Evolutionary conservation across 2,888 invertebrate genomes (phyloP).

Genomic region (Drosophila pseudotakahashii): DNA sequence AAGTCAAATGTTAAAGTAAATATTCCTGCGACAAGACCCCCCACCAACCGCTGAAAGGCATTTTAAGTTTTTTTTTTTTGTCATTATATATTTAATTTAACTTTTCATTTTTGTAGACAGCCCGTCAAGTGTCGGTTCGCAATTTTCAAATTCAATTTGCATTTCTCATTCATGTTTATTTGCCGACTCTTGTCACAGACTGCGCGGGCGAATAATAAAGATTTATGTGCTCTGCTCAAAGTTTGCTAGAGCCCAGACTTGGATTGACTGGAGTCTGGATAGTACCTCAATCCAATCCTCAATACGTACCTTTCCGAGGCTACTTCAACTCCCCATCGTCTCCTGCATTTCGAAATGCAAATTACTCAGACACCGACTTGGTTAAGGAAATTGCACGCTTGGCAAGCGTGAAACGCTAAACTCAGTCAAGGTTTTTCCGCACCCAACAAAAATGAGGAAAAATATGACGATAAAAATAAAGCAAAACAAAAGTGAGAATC

Average conservation of each 20-base stretch:
- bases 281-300: background rate
- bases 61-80: conserved; percentile 6
- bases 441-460: conserved; percentile 21
- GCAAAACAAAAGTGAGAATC: background rate
- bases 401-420: conserved; percentile 40
- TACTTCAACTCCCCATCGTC: background rate
- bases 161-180: conserved; percentile 63
- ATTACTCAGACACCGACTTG: conserved; percentile 3
- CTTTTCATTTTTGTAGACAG: conserved; percentile 64
- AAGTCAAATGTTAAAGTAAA: background rate
- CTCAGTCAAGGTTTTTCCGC: conserved; percentile 56
- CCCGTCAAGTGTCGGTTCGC: conserved; percentile 65
- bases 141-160: conserved; percentile 70
- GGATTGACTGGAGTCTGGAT: conserved; percentile 4
- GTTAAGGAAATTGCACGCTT: conserved; percentile 30
- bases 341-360: conserved; percentile 24
- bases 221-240: conserved; percentile 1
- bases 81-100: conserved; percentile 13
- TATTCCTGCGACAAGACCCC: background rate
- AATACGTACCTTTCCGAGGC: conserved; percentile 4
- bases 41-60: background rate
- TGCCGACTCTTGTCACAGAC: conserved; percentile 49
- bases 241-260: conserved; percentile 10
- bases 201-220: conserved; percentile 63
- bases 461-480: conserved; percentile 4